Percentiles rank a stretch among this genome's conserved stretches.
phyloP scores from a whole-genome alignment of 2,797 vertebrate species.

The Synaphobranchus kaupii region DNA sequence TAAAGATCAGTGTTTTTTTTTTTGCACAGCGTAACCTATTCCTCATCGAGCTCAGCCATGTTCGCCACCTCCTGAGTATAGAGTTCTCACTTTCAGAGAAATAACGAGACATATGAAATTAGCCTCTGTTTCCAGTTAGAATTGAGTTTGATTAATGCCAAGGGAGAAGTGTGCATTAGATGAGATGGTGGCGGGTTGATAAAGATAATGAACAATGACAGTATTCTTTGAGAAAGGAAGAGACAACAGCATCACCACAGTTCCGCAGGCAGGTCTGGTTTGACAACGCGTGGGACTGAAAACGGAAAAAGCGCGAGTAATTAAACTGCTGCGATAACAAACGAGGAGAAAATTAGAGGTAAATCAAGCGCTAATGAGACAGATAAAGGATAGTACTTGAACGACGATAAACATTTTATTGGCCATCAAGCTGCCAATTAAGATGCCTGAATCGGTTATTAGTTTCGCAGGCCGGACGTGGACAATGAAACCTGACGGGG shows the following conservation, averaged over 20 bases:
- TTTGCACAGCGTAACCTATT: background rate
- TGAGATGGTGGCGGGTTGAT: background rate
- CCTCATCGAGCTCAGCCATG: too few relatives aligned
- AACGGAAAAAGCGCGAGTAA: background rate
- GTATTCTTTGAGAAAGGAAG: background rate
- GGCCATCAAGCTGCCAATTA: background rate
- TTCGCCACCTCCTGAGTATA: background rate
- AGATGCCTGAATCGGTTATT: background rate
- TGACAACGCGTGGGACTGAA: background rate
- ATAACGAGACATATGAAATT: constrained; percentile 19
- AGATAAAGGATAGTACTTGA: background rate
- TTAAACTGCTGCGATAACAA: background rate
- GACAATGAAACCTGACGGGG: background rate
- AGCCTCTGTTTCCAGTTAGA: constrained; percentile 15
- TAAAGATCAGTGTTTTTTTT: background rate
- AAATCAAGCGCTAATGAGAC: background rate
- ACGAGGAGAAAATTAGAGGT: background rate
- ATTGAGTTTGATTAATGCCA: background rate
- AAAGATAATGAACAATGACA: constrained; percentile 2
- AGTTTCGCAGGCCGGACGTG: background rate
- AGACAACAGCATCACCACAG: background rate
- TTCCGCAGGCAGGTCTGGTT: background rate
- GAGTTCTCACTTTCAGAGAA: constrained; percentile 8
- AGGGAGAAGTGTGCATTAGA: background rate
- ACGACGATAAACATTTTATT: background rate